phyloP scores from a whole-genome alignment of 2,888 invertebrate genomes.

The Pseudococcus jackbeardsleyi region DNA sequence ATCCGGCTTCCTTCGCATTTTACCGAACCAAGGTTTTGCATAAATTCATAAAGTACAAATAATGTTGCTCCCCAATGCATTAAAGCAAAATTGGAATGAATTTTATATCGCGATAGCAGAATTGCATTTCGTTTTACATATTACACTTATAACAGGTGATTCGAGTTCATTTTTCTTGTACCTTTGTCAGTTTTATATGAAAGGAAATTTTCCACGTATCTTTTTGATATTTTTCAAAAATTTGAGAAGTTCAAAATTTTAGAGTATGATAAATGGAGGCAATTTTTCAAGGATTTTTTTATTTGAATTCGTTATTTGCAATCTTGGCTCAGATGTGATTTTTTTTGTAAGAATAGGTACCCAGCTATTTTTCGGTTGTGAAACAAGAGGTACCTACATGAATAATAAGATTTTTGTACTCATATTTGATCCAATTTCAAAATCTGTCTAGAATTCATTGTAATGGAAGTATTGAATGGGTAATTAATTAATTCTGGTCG shows the following conservation, averaged over 20 bases:
- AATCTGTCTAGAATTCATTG: too few species aligned
- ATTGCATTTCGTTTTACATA: constrained; percentile 48
- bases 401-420: too few species aligned
- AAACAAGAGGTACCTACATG: too few species aligned
- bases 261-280: background rate
- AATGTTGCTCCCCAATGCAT: constrained; percentile 44
- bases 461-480: too few species aligned
- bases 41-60: constrained; percentile 57
- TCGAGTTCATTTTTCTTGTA: constrained; percentile 29
- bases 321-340: background rate
- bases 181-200: constrained; percentile 2
- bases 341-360: background rate
- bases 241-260: background rate
- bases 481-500: too few species aligned
- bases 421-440: too few species aligned
- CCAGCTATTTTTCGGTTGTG: too few species aligned
- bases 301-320: background rate
- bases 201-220: background rate
- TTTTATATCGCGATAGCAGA: constrained; percentile 29
- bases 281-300: background rate
- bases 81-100: constrained; percentile 52
- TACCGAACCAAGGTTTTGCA: constrained; percentile 40
- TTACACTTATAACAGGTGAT: constrained; percentile 28
- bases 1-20: constrained; percentile 30
- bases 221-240: background rate